These are phyloP conservation scores for Pantherophis vulpinus DNA, from an alignment of 2,797 vertebrate species.

Conservation along the genomic window DNA sequence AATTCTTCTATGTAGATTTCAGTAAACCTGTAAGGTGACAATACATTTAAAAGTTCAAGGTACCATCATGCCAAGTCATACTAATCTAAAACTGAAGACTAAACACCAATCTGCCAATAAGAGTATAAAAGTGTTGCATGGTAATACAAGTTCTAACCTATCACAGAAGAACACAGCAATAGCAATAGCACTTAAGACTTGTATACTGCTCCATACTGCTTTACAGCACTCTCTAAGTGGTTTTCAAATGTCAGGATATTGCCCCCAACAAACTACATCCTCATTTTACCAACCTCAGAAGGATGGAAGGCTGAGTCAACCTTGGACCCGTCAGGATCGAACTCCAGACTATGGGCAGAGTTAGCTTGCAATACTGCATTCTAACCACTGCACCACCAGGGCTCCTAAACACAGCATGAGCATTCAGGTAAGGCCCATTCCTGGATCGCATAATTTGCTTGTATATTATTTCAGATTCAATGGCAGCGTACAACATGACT, in stretches of 20 bases:
- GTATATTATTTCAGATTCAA: background rate
- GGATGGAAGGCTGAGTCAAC: background rate
- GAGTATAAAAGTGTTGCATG: background rate
- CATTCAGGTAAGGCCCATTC: background rate
- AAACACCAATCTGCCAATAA: background rate
- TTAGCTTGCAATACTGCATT: background rate
- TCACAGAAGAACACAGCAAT: background rate
- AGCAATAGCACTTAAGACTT: background rate
- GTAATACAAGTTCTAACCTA: background rate
- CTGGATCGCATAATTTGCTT: background rate
- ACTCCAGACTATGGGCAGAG: background rate
- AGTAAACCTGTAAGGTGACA: slow-evolving; percentile 81
- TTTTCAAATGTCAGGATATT: background rate
- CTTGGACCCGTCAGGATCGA: background rate
- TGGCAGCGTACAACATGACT: background rate
- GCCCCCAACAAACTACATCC: background rate
- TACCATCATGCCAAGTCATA: background rate
- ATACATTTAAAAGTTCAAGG: background rate
- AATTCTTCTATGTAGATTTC: slow-evolving; percentile 95
- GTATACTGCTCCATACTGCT: background rate
- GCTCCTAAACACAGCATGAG: background rate
- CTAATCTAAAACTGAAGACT: background rate
- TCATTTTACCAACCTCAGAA: background rate
- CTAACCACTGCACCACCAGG: background rate
- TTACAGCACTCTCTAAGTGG: background rate